Base-by-base conservation (phyloP, 1,140 invertebrate genomes). In the Belonocnema kinseyi region DNA sequence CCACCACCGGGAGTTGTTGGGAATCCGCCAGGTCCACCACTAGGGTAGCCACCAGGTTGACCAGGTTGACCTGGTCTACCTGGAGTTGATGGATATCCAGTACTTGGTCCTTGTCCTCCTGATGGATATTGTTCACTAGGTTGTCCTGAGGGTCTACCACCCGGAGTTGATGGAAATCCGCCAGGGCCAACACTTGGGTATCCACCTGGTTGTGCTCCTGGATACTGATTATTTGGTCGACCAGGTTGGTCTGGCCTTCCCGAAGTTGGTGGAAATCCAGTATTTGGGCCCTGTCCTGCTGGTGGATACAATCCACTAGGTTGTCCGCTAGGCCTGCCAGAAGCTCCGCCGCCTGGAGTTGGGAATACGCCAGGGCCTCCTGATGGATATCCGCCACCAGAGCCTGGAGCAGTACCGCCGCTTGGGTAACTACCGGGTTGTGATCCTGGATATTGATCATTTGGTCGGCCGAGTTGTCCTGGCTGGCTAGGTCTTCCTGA, bases 141-240 rank as follows among this genome's bases (percentile, higher is more conserved):
- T 10, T 84, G 87, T 72, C 46, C 81, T 77, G 76, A 77, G 77
- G 85, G 72, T 53, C 82, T 86, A 71, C 85, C 86, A 78, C 80
- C 75, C 3, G 82, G 83, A 51, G 40, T 11, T 46, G 74, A 66
- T 58, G 79, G 79, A 66, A 78, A 77, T 19, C 66, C 52, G 52
- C 78, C 73, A 40, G 71, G 74, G 10, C 72, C 76, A 51, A 77
- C 82, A 17, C 77, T 85, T 79, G 77, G 82, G 74, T 73, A 83
- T 72, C 85, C 86, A 78, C 84, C 83, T 4, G 84, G 77, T 77
- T 86, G 40, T 46, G 40, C 7, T 46, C 40, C 40, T 46, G 40
- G 40, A 46, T 46, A 46, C 7, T 46, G 40, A 46, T 46, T 8
- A 46, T 46, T 46, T 46, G 40, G 40, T 46, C 40, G 82, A 50